Base-by-base conservation (phyloP, 2,888 invertebrate species). In the Papilio demoleus region DNA sequence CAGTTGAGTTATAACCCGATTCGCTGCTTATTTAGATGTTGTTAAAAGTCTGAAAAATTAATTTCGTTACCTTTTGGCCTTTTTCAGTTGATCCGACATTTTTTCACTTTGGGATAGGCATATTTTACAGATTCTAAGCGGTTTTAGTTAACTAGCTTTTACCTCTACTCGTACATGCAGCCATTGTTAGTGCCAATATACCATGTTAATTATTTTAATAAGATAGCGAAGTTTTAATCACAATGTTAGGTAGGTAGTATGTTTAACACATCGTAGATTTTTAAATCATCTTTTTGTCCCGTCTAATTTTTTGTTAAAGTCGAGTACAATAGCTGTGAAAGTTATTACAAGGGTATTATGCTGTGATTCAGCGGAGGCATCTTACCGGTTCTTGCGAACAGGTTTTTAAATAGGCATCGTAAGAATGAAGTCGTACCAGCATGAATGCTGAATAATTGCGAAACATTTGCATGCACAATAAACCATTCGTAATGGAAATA, bases 341-440 rank as follows among this genome's bases (percentile, higher is more conserved):
- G 60, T 60, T 60, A 60, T 40, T 40, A 40, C 60, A 60, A 60
- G 60, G 60, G 40, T 60, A 60, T 60, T 38, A 36, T 40, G 40
- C 60, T 24, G n/a, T 40, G 38, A 45, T 62, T 62, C 42, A 62
- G 31, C 45, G 62, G 34, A 45, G 62, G 45, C 62, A 62, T 47
- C 62, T 45, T 62, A 62, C 62, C 62, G 62, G 62, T 62, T 62
- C 45, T 31, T 17, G 62, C 45, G 19, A 45, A 45, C 62, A 34
- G 53, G 50, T 65, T 65, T 38, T 36, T 65, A 53, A 38, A 36
- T 64, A 19, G 34, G 14, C 45, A 47, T 34, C 17, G 24, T 22
- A 53, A 34, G 56, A 65, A 36, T 56, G 56, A 45, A 56, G 42
- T 65, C 38, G n/a, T 34, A 65, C 31, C 27, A 42, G 45, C 17